Evolutionary conservation across 2,888 invertebrate species (phyloP).

Genomic region (Ectemnius continuus): DNA sequence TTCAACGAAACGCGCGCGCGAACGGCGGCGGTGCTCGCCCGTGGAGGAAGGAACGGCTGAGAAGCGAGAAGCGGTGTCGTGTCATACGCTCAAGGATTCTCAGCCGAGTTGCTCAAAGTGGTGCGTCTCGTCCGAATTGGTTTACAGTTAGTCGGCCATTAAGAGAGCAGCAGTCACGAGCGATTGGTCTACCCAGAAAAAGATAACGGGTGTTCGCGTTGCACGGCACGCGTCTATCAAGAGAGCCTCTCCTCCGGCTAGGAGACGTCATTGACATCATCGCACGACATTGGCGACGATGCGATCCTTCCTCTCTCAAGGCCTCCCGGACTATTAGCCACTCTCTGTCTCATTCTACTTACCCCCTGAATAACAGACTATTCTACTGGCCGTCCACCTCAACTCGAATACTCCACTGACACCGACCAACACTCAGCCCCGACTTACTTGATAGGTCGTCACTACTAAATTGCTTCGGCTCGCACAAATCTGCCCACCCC

Average conservation of each 20-base stretch:
- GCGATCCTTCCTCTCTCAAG: neutral
- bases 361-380: neutral
- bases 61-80: neutral
- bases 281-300: neutral
- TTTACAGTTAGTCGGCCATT: constrained; percentile 12
- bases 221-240: neutral
- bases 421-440: neutral
- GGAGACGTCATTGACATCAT: neutral
- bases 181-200: neutral
- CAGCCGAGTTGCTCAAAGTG: neutral
- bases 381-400: neutral
- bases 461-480: no score
- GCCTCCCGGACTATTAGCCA: neutral
- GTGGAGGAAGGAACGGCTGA: no score
- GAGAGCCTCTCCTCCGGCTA: neutral
- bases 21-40: no score
- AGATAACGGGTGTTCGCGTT: constrained; percentile 6
- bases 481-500: no score
- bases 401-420: neutral
- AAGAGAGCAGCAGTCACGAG: neutral
- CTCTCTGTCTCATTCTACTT: neutral
- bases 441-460: no score
- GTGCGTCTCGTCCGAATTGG: neutral
- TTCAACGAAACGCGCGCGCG: no score
- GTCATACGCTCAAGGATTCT: neutral